Evolutionary conservation across 1,140 invertebrate species (phyloP).

Genomic region (Bombyx mori): ASM3026992v2 NC_085134.1:419001-419500

Average conservation of each 20-base stretch:
- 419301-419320: slow-evolving; percentile 22
- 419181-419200: background rate
- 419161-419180: too few relatives aligned
- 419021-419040: too few relatives aligned
- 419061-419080: too few relatives aligned
- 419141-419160: too few relatives aligned
- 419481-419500: slow-evolving; percentile 72
- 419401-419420: slow-evolving; percentile 67
- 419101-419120: too few relatives aligned
- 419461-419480: slow-evolving; percentile 64
- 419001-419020: too few relatives aligned
- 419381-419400: slow-evolving; percentile 73
- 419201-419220: slow-evolving; percentile 20
- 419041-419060: too few relatives aligned
- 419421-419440: slow-evolving; percentile 54
- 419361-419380: slow-evolving; percentile 67
- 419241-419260: slow-evolving; percentile 46
- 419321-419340: slow-evolving; percentile 20
- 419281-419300: background rate
- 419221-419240: slow-evolving; percentile 15
- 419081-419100: too few relatives aligned
- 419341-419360: slow-evolving; percentile 73
- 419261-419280: slow-evolving; percentile 1
- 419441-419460: slow-evolving; percentile 61
- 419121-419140: too few relatives aligned